phyloP scores from a whole-genome alignment of 2,113 vertebrate species.

The human (Homo sapiens) region GRCh38 chr5:63451001-63451500 shows the following conservation, averaged over 20 bases:
- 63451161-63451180: no score
- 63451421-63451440: neutral
- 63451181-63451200: neutral
- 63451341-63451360: neutral
- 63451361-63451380: neutral
- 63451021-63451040: neutral
- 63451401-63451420: neutral
- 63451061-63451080: neutral
- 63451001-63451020: neutral
- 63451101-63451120: neutral
- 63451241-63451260: neutral
- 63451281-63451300: neutral
- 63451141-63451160: neutral
- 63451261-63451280: neutral
- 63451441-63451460: neutral
- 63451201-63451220: neutral
- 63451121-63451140: neutral
- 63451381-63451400: neutral
- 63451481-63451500: no score
- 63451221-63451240: neutral
- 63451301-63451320: neutral
- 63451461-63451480: no score
- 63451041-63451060: neutral
- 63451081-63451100: neutral
- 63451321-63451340: neutral